Evolutionary conservation across 2,888 invertebrate species (phyloP), one percentile per base, ranked within the genome.

Genomic region (Drosophila demipolita): DNA sequence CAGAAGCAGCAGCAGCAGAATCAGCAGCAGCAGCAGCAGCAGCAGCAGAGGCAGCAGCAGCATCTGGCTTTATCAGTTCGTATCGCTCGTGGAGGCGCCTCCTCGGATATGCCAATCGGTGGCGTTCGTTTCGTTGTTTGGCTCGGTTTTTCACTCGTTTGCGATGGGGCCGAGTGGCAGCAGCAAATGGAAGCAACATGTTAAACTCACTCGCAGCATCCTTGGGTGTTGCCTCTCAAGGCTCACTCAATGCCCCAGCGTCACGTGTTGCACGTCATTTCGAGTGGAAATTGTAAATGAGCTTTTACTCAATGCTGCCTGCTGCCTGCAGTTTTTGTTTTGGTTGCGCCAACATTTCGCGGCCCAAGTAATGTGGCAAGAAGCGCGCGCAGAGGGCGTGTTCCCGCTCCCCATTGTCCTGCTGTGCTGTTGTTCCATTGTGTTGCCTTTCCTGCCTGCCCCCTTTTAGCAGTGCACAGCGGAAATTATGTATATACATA

Each of bases 401-500:
- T 66, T 68, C 26, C 57, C 23, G 38, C 15, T 58, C 1, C 23
- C 23, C 45, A 36, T 54, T 63, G 73, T 73, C 65, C 65, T 60
- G 54, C 48, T 54, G 52, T 8, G 15, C 45, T 45, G 45, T 45
- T 45, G 55, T 53, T 49, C 40, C 32, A 20, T 32, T 42, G 26
- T 55, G 36, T 26, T 29, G 38, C 26, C 38, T 55, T 55, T 55
- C 26, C 40, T 42, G 40, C 57, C 57, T n/a, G 32, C 20, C 12
- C 40, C 55, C 55, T 20, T 57, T 15, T n/a, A n/a, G 23, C 36
- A 55, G 40, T 59, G 52, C 60, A 66, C 55, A 89, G 65, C 90
- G 85, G 85, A 86, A 90, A 90, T 90, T 86, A 86, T 89, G 87
- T 75, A 80, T 83, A 87, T 82, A 75, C 73, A 77, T 84, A 83